Evolutionary conservation across 2,888 invertebrate species (phyloP), one percentile per base, ranked within the genome.

Genomic region (Tethea ocularis): DNA sequence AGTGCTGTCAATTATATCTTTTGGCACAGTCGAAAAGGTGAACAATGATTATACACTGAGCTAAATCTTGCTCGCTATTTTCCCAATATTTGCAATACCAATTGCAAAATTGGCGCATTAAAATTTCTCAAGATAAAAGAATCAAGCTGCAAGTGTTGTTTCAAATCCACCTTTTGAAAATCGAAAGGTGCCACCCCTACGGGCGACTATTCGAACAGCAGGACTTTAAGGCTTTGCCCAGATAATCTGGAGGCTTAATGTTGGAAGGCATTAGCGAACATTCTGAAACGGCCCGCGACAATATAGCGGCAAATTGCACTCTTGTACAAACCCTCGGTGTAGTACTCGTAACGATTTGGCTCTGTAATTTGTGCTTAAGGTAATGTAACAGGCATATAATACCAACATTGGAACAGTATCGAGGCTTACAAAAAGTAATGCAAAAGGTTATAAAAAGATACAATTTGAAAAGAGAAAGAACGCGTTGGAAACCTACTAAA

Each of bases 201-300:
- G 55, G 52, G 46, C 51, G 56, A 57, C 62, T 64, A 68, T 69
- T 74, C 71, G 71, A 75, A 71, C 73, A 71, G 74, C 69, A 71
- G 68, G 75, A 74, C 76, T 77, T 74, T 68, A 77, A 70, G 71
- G 77, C 73, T 74, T 73, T 72, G 68, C 72, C 73, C 72, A 75
- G 83, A 85, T 86, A 80, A 87, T 82, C 83, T 76, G 67, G 64
- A 67, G 72, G 78, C 80, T 86, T 85, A 84, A 81, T 83, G 79
- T 78, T 75, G 69, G 72, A 66, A 72, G 67, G 77, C 77, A 82
- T 85, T 86, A 85, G 80, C 69, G 78, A 76, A 74, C 76, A 74
- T 76, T 72, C 70, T 71, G 67, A 63, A 61, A 66, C 68, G 69
- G 64, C 63, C 70, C 69, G 68, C 73, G 75, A 74, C 78, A 69